Evolutionary conservation across 1,140 invertebrate genomes (phyloP).

Genomic region (Papilio polyxenes): DNA sequence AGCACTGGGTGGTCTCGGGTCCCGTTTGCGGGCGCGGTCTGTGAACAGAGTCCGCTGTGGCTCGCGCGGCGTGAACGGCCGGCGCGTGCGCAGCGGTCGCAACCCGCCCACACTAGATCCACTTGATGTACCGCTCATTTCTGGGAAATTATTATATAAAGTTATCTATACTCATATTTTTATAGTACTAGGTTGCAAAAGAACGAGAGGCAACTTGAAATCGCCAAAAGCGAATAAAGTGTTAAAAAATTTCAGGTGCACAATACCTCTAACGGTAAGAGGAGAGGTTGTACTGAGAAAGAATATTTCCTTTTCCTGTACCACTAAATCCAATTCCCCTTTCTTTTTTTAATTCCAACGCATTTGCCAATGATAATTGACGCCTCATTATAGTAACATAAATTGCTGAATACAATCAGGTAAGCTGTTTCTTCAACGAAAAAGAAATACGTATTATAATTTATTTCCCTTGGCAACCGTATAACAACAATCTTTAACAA

Average conservation of each 20-base stretch:
- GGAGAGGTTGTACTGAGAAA: too few relatives aligned
- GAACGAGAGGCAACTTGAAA: background rate
- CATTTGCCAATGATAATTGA: background rate
- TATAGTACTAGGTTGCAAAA: background rate
- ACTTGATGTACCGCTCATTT: constrained; percentile 55
- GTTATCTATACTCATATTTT: background rate
- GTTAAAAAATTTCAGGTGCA: too few relatives aligned
- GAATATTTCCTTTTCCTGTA: background rate
- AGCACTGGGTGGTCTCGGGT: constrained; percentile 86
- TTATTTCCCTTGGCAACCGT: constrained; percentile 31
- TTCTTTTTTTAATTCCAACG: background rate
- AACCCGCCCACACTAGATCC: constrained; percentile 54
- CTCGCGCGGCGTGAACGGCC: constrained; percentile 90
- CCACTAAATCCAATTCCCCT: too few relatives aligned
- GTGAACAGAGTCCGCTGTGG: constrained; percentile 84
- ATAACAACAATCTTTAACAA: constrained; percentile 33
- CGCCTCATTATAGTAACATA: background rate
- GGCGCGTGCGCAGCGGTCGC: constrained; percentile 84
- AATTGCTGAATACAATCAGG: background rate
- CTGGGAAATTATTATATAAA: constrained; percentile 42
- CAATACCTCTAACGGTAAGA: background rate
- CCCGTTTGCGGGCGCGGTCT: constrained; percentile 67
- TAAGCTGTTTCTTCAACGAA: background rate
- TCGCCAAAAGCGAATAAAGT: too few relatives aligned
- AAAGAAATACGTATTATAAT: background rate